phyloP scores from a whole-genome alignment of 2,113 vertebrate genomes.

The Nannobrachium achirus region DNA sequence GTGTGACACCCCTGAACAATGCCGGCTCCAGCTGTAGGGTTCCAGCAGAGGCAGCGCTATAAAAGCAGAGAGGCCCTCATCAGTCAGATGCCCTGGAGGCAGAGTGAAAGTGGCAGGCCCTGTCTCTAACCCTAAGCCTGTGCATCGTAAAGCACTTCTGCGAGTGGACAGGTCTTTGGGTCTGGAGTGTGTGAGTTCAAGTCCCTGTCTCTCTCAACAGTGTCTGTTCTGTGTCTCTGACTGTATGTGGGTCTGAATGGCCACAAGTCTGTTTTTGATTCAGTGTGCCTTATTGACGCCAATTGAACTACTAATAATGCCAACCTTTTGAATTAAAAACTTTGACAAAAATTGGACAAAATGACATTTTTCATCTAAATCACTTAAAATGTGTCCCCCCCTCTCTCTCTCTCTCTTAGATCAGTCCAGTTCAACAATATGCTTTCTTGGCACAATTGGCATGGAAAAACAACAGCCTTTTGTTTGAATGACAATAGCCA shows the following conservation, averaged over 20 bases:
- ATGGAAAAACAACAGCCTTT: too few relatives aligned
- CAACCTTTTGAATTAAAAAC: too few relatives aligned
- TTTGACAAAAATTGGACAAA: too few relatives aligned
- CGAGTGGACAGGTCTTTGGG: not conserved
- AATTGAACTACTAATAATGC: too few relatives aligned
- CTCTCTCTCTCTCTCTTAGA: too few relatives aligned
- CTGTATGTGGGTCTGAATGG: not conserved
- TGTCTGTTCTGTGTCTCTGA: not conserved
- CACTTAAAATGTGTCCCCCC: too few relatives aligned
- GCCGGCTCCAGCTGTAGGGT: conserved; percentile 10
- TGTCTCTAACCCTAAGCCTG: not conserved
- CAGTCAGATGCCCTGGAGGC: conserved; percentile 9
- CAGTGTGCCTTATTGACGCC: too few relatives aligned
- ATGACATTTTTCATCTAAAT: too few relatives aligned
- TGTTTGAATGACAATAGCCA: too few relatives aligned
- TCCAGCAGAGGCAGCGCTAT: conserved; percentile 9
- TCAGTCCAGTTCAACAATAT: too few relatives aligned
- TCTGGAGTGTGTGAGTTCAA: not conserved
- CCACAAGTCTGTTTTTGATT: too few relatives aligned
- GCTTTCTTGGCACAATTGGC: too few relatives aligned
- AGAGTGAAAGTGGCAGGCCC: not conserved
- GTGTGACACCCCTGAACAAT: conserved; percentile 5
- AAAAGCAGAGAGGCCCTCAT: conserved; percentile 16
- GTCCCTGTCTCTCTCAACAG: not conserved
- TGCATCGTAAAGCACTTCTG: not conserved